phyloP scores from a whole-genome alignment of 2,797 vertebrate species.

The Melanogrammus aeglefinus region DNA sequence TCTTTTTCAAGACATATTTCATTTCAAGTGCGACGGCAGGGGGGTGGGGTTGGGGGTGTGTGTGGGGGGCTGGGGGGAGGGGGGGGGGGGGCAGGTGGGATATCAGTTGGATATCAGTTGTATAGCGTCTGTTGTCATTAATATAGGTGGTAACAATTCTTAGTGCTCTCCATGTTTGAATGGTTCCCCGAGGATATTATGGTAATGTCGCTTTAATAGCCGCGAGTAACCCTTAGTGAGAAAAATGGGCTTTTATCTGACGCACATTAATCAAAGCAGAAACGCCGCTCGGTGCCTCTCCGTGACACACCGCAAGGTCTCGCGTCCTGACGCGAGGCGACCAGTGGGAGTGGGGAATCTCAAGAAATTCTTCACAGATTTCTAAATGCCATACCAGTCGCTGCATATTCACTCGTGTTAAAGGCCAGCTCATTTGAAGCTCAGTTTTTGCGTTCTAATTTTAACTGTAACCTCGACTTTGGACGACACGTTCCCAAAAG shows the following conservation, averaged over 20 bases:
- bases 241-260: slow-evolving; percentile 52
- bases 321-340: slow-evolving; percentile 57
- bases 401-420: slow-evolving; percentile 74
- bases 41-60: not conserved
- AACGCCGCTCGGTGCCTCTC: slow-evolving; percentile 51
- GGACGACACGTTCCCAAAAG: slow-evolving; percentile 56
- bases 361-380: slow-evolving; percentile 66
- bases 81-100: not conserved
- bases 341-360: slow-evolving; percentile 61
- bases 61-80: too few relatives aligned
- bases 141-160: slow-evolving; percentile 47
- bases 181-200: slow-evolving; percentile 42
- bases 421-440: slow-evolving; percentile 70
- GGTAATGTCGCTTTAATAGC: slow-evolving; percentile 65
- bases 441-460: slow-evolving; percentile 67
- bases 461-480: slow-evolving; percentile 73
- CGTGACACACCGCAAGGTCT: slow-evolving; percentile 68
- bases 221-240: slow-evolving; percentile 45
- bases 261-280: slow-evolving; percentile 70
- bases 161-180: slow-evolving; percentile 45
- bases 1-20: too few relatives aligned
- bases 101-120: slow-evolving; percentile 23
- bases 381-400: slow-evolving; percentile 67
- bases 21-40: not conserved
- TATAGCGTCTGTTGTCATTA: slow-evolving; percentile 43